Evolutionary conservation across 1,140 invertebrate species (phyloP).

Genomic region (Oryctes rhinoceros): DNA sequence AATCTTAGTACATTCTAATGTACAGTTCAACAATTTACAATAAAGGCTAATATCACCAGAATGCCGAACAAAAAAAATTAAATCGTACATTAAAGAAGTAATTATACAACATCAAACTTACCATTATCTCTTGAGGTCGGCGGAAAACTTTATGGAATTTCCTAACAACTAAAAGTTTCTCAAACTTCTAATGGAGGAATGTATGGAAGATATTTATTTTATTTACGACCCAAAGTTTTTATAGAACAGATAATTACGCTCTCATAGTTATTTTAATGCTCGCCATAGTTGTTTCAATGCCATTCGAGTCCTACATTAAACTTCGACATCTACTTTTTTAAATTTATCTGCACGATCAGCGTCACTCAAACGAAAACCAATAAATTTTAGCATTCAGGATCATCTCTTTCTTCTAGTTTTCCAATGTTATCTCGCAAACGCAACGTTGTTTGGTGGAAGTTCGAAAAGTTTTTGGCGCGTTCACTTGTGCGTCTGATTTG

Average conservation of each 20-base stretch:
- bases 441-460: neutral
- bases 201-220: neutral
- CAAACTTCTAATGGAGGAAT: neutral
- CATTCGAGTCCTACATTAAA: neutral
- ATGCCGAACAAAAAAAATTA: too few relatives aligned
- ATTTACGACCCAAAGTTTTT: too few relatives aligned
- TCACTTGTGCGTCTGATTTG: neutral
- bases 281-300: too few relatives aligned
- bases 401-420: neutral
- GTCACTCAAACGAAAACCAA: neutral
- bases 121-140: neutral
- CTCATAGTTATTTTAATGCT: too few relatives aligned
- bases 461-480: slow-evolving; percentile 9
- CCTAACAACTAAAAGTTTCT: neutral
- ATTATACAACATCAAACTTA: neutral
- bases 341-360: neutral
- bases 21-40: too few relatives aligned
- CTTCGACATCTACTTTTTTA: neutral
- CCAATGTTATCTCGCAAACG: neutral
- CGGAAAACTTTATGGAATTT: neutral
- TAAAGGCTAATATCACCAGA: too few relatives aligned
- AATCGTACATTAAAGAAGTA: too few relatives aligned
- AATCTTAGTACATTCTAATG: too few relatives aligned
- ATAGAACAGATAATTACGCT: too few relatives aligned
- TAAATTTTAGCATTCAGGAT: neutral